Conservation (phyloP, 2,113 vertebrate species). For the Tachysurus fulvidraco region DNA sequence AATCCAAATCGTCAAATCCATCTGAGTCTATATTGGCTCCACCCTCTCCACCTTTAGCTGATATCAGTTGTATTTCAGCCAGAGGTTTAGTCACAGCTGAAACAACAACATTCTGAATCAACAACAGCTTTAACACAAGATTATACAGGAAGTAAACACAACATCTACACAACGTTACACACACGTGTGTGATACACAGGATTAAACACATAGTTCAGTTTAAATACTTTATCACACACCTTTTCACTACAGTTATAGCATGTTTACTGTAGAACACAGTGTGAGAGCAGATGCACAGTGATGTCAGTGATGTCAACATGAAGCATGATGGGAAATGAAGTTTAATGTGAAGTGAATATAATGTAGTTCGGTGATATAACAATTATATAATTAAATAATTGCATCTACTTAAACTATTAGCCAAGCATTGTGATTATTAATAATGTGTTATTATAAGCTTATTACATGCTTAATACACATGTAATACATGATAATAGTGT, state of each 20-base stretch:
- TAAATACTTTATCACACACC: neutral
- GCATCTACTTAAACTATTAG: neutral
- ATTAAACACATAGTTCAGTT: neutral
- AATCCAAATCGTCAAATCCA: constrained; percentile 55
- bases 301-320: neutral
- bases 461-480: neutral
- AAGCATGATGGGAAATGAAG: constrained; percentile 37
- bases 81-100: constrained; percentile 45
- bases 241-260: neutral
- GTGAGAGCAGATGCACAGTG: neutral
- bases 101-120: constrained; percentile 32
- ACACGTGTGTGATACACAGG: neutral
- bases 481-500: neutral
- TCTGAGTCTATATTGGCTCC: constrained; percentile 54
- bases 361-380: neutral
- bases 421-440: neutral
- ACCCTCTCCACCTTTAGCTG: constrained; percentile 43
- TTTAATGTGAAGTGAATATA: constrained; percentile 58
- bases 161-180: neutral
- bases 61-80: constrained; percentile 50
- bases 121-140: neutral
- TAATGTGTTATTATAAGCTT: neutral
- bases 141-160: neutral
- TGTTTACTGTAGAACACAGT: neutral
- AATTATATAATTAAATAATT: too few relatives aligned